Percentiles rank a stretch among this genome's conserved stretches.
Conservation (phyloP, 2,797 vertebrate genomes). For the Sorex maritimensis region DNA sequence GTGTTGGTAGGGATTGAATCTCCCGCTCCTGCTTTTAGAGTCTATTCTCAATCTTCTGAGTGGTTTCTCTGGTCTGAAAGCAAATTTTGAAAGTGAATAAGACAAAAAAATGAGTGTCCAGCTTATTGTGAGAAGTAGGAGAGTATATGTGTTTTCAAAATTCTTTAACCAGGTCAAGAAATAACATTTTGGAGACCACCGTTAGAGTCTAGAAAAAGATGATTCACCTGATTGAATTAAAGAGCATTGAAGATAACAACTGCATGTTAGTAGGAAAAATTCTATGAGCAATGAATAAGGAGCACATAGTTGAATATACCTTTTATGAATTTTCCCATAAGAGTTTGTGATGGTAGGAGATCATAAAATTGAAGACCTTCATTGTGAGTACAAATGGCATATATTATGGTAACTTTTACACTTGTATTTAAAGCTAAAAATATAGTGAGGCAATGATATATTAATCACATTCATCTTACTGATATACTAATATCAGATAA, state of each 20-base stretch:
- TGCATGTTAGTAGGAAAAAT: not conserved
- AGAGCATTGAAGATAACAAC: not conserved
- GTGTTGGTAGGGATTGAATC: too few species aligned
- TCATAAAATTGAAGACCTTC: not conserved
- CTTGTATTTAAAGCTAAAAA: conserved; percentile 32
- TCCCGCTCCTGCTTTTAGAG: too few species aligned
- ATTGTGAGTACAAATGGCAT: not conserved
- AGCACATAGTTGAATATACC: not conserved
- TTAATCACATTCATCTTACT: not conserved
- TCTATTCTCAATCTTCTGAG: too few species aligned
- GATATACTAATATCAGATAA: not conserved
- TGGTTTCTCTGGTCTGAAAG: not conserved
- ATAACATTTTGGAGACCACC: not conserved
- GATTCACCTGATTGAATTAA: not conserved
- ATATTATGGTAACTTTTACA: not conserved
- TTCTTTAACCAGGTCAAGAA: not conserved
- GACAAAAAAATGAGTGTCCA: not conserved
- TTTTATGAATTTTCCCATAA: not conserved
- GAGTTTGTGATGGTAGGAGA: not conserved
- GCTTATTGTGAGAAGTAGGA: not conserved
- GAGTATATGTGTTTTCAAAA: not conserved
- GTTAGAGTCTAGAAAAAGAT: not conserved
- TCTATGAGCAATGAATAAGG: not conserved
- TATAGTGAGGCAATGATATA: conserved; percentile 18
- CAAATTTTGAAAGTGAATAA: not conserved